Percentiles rank a stretch among this genome's conserved stretches.
Conservation (phyloP, 2,888 invertebrate species). For the Athripsodes cinereus region DNA sequence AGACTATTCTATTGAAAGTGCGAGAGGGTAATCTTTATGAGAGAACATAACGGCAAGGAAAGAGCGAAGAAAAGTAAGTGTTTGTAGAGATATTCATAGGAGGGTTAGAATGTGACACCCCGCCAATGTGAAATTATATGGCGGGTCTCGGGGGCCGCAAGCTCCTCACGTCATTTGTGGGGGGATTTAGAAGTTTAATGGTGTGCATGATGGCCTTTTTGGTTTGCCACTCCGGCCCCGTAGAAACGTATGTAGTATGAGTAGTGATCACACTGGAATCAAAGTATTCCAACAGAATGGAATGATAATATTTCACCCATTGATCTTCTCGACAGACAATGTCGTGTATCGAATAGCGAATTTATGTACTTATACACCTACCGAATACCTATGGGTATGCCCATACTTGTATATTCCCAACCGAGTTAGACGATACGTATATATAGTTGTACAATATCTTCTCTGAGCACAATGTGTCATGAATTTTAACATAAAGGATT, state of each 20-base stretch:
- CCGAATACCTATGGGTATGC: too few species aligned
- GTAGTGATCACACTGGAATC: background rate
- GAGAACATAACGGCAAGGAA: background rate
- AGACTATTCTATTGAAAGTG: constrained; percentile 2
- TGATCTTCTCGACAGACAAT: background rate
- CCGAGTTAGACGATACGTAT: too few species aligned
- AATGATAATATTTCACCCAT: background rate
- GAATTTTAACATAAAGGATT: too few species aligned
- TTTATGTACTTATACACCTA: too few species aligned
- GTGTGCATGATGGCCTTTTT: background rate
- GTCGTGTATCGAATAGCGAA: background rate
- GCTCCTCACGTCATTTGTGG: background rate
- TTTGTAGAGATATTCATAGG: background rate
- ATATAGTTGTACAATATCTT: too few species aligned
- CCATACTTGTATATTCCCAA: too few species aligned
- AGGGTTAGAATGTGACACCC: too few species aligned
- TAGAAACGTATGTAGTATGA: too few species aligned
- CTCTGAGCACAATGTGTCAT: too few species aligned
- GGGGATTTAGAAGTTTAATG: constrained; percentile 6
- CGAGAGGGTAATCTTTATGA: background rate
- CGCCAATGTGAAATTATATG: too few species aligned
- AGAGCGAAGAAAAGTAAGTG: background rate
- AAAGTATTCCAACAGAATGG: background rate
- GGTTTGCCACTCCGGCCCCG: background rate
- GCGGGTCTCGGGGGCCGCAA: background rate